A percentile compares a stretch with the other conserved stretches of the same genome.
Conservation (phyloP, 2,113 vertebrate species). For the Prochilodus magdalenae region DNA sequence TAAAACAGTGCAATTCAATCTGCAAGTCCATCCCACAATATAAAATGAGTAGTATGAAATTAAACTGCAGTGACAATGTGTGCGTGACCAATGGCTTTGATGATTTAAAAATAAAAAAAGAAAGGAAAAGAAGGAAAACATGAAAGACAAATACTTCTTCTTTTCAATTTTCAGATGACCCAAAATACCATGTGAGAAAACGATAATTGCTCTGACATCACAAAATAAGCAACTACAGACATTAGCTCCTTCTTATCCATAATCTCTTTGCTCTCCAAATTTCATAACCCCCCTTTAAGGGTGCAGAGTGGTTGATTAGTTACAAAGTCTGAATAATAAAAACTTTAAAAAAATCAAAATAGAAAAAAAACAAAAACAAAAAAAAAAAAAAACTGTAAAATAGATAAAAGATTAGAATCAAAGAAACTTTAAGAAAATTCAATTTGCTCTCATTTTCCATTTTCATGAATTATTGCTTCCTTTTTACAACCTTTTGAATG, state of each 20-base stretch:
- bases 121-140: not conserved
- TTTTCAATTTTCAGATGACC: constrained; percentile 17
- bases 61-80: constrained; percentile 29
- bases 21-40: not conserved
- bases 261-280: constrained; percentile 68
- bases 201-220: constrained; percentile 32
- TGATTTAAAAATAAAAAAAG: not conserved
- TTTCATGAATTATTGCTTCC: constrained; percentile 84
- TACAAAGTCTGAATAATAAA: constrained; percentile 74
- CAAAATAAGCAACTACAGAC: constrained; percentile 36
- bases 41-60: constrained; percentile 36
- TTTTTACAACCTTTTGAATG: constrained; percentile 60
- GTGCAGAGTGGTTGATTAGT: constrained; percentile 55
- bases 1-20: not conserved
- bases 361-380: constrained; percentile 46
- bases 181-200: constrained; percentile 44
- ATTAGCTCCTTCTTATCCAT: constrained; percentile 50
- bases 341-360: constrained; percentile 69
- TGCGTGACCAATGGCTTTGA: constrained; percentile 28
- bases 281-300: constrained; percentile 46
- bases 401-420: constrained; percentile 47
- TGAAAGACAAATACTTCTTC: not conserved
- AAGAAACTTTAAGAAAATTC: constrained; percentile 65
- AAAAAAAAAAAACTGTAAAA: constrained; percentile 63
- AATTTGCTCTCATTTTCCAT: constrained; percentile 62